Evolutionary conservation across 2,113 vertebrate genomes (phyloP), one percentile per base, ranked within the genome.

Genomic region (Stictonetta naevosa): DNA sequence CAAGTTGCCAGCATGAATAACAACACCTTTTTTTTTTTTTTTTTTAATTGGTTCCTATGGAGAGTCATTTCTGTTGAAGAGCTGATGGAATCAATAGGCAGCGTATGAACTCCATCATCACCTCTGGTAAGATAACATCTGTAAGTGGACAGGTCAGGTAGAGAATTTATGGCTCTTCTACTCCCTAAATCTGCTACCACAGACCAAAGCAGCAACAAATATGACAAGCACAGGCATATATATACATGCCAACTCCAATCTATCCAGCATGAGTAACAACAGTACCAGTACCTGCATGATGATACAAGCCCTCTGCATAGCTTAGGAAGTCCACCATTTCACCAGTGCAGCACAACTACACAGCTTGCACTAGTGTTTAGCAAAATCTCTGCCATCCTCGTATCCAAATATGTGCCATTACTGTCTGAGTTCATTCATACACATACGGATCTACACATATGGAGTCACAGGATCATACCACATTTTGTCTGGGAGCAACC

Each of bases 171-270:
- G 53, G 29, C 40, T 83, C 42, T 59, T 67, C 68, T 73, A 34
- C 66, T 78, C 76, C 73, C 80, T 16, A 52, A 18, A 34, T 48
- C 6, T 0, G 1, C 21, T 66, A 73, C 52, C 52, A 86, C 46
- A 76, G 64, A 74, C 77, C 86, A 86, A 92, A 74, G 66, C 83
- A 68, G 73, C 69, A 92, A 6, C 53, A 66, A 83, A 38, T 20
- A 66, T 1, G 10, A 85, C 90, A 95, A 88, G 92, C 80, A 74
- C 44, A 82, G 93, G 58, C 94, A 82, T 40, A 95, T 68, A 95
- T 68, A 31, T 29, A 1, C 76, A 59, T 42, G 83, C 80, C 96
- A 95, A 7, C 92, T 83, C 36, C 72, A 67, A 25, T 7, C 72
- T 63, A 2, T 1, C 34, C 63, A 73, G 76, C 10, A n/a, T n/a